These are phyloP conservation scores for Marasmarcha lunaedactyla DNA, from an alignment of 2,888 invertebrate species.

Conservation along the genomic window DNA sequence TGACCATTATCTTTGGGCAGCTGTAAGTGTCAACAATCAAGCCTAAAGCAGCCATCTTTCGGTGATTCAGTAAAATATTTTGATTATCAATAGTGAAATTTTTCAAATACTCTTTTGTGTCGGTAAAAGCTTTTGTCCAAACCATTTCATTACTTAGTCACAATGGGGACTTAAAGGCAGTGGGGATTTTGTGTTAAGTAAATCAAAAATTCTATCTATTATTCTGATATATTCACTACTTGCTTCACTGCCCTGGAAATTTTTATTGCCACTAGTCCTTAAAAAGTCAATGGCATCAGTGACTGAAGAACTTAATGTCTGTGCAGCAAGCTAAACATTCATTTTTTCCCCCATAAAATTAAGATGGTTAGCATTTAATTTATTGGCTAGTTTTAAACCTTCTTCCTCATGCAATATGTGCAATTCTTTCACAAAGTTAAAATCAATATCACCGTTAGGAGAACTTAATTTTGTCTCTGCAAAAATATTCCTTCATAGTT, in stretches of 20 bases:
- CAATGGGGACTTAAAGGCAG: slow-evolving; percentile 10
- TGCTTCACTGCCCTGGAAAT: slow-evolving; percentile 11
- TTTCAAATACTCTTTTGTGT: slow-evolving; percentile 7
- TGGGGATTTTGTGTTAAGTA: slow-evolving; percentile 11
- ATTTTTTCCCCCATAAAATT: slow-evolving; percentile 12
- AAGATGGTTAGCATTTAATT: slow-evolving; percentile 8
- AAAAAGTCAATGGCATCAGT: slow-evolving; percentile 13
- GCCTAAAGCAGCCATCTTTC: slow-evolving; percentile 1
- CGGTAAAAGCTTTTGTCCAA: slow-evolving; percentile 4
- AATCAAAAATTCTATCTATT: slow-evolving; percentile 12
- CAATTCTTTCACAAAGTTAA: slow-evolving; percentile 11
- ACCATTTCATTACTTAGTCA: slow-evolving; percentile 7
- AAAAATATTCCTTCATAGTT: not conserved
- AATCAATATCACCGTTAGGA: slow-evolving; percentile 6
- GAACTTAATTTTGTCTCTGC: slow-evolving; percentile 2
- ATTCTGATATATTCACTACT: slow-evolving; percentile 11
- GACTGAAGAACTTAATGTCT: slow-evolving; percentile 13
- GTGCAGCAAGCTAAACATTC: too few relatives aligned
- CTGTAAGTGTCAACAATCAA: not conserved
- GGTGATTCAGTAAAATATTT: slow-evolving; percentile 1
- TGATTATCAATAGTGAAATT: slow-evolving; percentile 3
- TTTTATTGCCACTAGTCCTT: slow-evolving; percentile 2
- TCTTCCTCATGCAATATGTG: slow-evolving; percentile 14
- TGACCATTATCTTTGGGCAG: too few relatives aligned
- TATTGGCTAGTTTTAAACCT: slow-evolving; percentile 13